Base-by-base conservation (phyloP, 2,113 vertebrate genomes). In the Phylloscopus trochilus region DNA sequence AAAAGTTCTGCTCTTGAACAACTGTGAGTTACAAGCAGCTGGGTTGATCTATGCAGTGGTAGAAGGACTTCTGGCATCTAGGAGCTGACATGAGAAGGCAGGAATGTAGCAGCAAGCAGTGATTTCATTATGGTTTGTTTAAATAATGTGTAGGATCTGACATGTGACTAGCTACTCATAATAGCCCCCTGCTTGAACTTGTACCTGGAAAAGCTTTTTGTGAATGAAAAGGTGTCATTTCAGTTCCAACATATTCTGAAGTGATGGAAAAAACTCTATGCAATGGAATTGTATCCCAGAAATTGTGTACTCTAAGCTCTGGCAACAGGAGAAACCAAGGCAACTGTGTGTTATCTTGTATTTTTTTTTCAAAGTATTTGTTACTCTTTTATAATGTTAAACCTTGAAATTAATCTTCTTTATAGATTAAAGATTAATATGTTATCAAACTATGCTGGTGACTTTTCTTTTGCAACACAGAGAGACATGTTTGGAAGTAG, bases 351-450 rank as follows among this genome's bases (percentile, higher is more conserved):
- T 85, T 95, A 83, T 12, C 88, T 26, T 83, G 82, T 74, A 89
- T 64, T 88, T 92, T 85, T 78, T 64, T 92, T 83, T 27, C 55
- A 96, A 91, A 66, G 72, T 90, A 96, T 92, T 91, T 96, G 93
- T 83, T 97, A 95, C 81, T 82, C 96, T 97, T 97, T 97, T 89
- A 77, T 95, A 96, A 89, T 95, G 90, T 92, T 97, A 96, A 97
- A 96, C 95, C 96, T 96, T 84, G 97, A 96, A 96, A 96, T 97
- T 98, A 96, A 97, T 95, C 96, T 93, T 95, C 96, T 96, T 94
- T 92, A 92, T 96, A 96, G 96, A 97, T 97, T 97, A 97, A 98
- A 97, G 96, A 91, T 92, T 92, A 96, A 68, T 96, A 95, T 96
- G 91, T 72, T 96, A 92, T 93, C 83, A 68, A 82, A 87, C 47